Evolutionary conservation across 2,888 invertebrate genomes (phyloP).

Genomic region (Crossocerus cetratus): DNA sequence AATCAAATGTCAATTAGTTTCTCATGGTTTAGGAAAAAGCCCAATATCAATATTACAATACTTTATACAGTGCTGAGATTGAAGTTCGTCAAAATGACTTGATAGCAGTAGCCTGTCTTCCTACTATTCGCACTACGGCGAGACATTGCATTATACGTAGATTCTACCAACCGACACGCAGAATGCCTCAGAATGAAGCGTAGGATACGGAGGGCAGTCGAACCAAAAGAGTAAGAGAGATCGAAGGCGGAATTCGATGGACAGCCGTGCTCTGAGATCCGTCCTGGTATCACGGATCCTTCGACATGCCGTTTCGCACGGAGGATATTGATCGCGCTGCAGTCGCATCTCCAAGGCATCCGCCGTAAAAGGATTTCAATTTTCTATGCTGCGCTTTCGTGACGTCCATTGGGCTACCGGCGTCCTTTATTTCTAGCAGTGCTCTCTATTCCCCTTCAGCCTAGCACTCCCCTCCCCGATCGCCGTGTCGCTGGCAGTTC

Average conservation of each 20-base stretch:
- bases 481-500: too few relatives aligned
- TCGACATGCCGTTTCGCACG: not conserved
- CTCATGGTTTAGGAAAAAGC: too few relatives aligned
- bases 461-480: too few relatives aligned
- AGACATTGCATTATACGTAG: too few relatives aligned
- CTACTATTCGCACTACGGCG: too few relatives aligned
- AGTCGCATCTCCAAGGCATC: constrained; percentile 19
- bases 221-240: not conserved
- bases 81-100: too few relatives aligned
- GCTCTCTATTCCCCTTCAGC: too few relatives aligned
- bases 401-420: not conserved
- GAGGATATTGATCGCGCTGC: constrained; percentile 34
- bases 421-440: not conserved
- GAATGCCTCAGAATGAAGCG: not conserved
- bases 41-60: too few relatives aligned
- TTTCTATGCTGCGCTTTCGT: not conserved
- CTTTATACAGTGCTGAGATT: too few relatives aligned
- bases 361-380: constrained; percentile 16
- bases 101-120: too few relatives aligned
- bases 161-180: not conserved
- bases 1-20: too few relatives aligned
- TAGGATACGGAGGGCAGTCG: not conserved
- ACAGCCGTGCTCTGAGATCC: not conserved
- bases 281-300: not conserved
- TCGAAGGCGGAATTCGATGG: not conserved